phyloP scores from a whole-genome alignment of 2,888 invertebrate genomes.

The Eupithecia exiguata region DNA sequence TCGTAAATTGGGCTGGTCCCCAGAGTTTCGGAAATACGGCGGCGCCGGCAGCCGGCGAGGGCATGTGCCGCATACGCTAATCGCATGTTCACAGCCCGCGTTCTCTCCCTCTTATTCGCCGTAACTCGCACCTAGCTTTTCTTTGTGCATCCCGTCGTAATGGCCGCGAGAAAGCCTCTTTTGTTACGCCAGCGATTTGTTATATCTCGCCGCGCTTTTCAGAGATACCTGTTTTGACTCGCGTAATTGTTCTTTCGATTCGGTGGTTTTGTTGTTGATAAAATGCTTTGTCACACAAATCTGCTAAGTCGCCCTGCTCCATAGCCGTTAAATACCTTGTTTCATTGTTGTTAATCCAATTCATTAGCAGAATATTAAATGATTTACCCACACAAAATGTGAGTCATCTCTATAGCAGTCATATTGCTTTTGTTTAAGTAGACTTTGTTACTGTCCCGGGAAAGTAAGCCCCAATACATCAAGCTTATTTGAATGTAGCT shows the following conservation, averaged over 20 bases:
- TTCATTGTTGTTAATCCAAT: constrained; percentile 73
- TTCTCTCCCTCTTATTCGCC: constrained; percentile 48
- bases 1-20: constrained; percentile 76
- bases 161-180: constrained; percentile 82
- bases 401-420: constrained; percentile 37
- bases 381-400: constrained; percentile 34
- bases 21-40: constrained; percentile 37
- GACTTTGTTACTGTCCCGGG: constrained; percentile 32
- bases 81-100: constrained; percentile 56
- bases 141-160: constrained; percentile 74
- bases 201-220: constrained; percentile 79
- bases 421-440: constrained; percentile 37
- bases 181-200: constrained; percentile 81
- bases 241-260: constrained; percentile 82
- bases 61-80: constrained; percentile 74
- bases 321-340: constrained; percentile 55
- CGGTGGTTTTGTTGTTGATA: constrained; percentile 77
- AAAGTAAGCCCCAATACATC: constrained; percentile 3
- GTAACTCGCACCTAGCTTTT: constrained; percentile 62
- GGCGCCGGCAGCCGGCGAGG: constrained; percentile 35
- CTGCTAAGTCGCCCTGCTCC: constrained; percentile 70
- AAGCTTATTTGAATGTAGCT: constrained; percentile 15
- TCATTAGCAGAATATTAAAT: constrained; percentile 59
- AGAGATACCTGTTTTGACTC: constrained; percentile 79
- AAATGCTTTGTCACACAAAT: constrained; percentile 82